These are phyloP conservation scores for Ara ararauna DNA, from an alignment of 2,797 vertebrate species.

Conservation along the genomic window DNA sequence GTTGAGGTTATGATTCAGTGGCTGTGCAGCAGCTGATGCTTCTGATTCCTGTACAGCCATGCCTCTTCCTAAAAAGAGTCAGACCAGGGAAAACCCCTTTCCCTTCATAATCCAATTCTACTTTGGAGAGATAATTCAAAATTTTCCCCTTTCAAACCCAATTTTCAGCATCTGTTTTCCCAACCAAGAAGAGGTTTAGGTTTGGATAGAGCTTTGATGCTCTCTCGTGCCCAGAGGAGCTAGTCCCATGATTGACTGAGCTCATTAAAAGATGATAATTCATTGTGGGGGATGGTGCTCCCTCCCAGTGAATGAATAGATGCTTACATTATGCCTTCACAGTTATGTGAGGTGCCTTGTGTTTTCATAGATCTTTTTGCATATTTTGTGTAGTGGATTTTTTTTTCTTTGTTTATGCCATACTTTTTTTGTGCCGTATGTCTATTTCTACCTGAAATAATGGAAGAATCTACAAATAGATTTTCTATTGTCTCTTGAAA, in stretches of 20 bases:
- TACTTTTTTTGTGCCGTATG: background rate
- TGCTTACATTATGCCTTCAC: background rate
- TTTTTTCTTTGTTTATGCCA: background rate
- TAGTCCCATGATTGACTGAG: background rate
- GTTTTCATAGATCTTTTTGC: background rate
- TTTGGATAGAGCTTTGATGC: background rate
- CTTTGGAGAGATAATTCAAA: background rate
- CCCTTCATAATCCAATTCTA: background rate
- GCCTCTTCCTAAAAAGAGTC: background rate
- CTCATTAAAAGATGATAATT: background rate
- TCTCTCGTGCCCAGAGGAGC: background rate
- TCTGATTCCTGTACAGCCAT: background rate
- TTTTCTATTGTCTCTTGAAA: slow-evolving; percentile 5
- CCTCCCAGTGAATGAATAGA: background rate
- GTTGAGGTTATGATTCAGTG: background rate
- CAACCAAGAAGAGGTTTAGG: background rate
- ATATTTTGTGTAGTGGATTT: background rate
- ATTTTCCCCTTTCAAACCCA: background rate
- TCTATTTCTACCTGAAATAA: background rate
- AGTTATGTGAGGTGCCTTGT: accelerated
- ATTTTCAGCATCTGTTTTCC: background rate
- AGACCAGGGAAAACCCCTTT: background rate
- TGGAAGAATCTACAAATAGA: background rate
- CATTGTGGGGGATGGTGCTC: background rate
- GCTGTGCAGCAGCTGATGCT: background rate